Base-by-base conservation (phyloP, 2,888 invertebrate genomes). In the Chrysomela aeneicollis region DNA sequence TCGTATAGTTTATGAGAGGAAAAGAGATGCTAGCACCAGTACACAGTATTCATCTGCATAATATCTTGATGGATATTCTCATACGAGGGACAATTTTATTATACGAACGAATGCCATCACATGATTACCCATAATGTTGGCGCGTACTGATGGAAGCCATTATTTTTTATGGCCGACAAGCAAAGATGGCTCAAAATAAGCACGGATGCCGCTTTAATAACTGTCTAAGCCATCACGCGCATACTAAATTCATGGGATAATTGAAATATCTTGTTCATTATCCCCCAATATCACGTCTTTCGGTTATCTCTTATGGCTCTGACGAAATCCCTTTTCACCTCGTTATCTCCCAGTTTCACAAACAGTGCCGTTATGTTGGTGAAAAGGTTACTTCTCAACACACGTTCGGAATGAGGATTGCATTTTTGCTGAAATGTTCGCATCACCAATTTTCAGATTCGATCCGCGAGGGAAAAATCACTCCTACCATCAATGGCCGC, bases 121-220 rank as follows among this genome's bases (percentile, higher is more conserved):
- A n/a, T 67, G 53, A 64, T 62, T 58, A 59, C 49, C 35, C 37
- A 55, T 67, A 67, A 67, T 67, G 61, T 64, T 64, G 67, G 61
- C 49, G 61, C 67, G 61, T 67, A 64, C 59, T 61, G 61, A 67
- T 64, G 67, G 42, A 57, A 64, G 21, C 64, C 51, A 59, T 64
- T 58, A 32, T 50, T 61, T 61, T 64, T 64, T 60, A 62, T 58
- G 51, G 60, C 52, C 60, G 47, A 47, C 57, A 57, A 57, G 37
- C 51, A 55, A 60, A 64, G 61, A 64, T 57, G 60, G 55, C 52
- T 61, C 61, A 32, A 64, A 64, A 61, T 64, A 61, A 46, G 46
- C 57, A 17, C 26, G 47, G 57, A 57, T 57, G 46, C 4, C 46
- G 57, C 10, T 61, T 32, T 64, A 60, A 61, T 22, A 52, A 54